Evolutionary conservation across 2,797 vertebrate species (phyloP).

Genomic region (Limosa lapponica): DNA sequence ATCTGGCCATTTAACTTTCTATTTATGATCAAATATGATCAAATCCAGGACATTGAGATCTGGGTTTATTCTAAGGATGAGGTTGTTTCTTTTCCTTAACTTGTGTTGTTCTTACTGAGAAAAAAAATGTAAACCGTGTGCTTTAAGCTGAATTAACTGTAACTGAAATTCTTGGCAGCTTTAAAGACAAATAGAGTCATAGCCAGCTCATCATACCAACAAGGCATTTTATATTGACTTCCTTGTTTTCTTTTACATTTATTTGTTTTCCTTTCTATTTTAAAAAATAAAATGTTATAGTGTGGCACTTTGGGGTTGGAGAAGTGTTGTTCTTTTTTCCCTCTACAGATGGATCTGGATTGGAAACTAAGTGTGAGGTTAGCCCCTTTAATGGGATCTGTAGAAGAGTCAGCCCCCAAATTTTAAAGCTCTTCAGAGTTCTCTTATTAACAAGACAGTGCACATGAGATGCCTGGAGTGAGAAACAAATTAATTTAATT

Average conservation of each 20-base stretch:
- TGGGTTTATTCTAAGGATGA: neutral
- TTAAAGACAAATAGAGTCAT: neutral
- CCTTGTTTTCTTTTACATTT: neutral
- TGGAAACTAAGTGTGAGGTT: neutral
- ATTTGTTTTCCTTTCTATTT: constrained; percentile 3
- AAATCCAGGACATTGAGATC: neutral
- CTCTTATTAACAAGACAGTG: neutral
- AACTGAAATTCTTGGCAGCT: constrained; percentile 16
- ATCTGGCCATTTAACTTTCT: neutral
- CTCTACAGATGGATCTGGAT: neutral
- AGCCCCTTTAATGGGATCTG: neutral
- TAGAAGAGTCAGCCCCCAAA: neutral
- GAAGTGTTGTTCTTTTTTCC: neutral
- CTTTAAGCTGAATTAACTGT: constrained; percentile 24
- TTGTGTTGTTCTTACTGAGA: neutral
- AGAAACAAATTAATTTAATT: neutral
- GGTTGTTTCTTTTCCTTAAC: neutral
- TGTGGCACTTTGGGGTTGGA: neutral
- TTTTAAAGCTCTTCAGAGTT: neutral
- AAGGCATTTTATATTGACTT: neutral
- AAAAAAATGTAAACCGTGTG: neutral
- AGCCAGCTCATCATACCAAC: neutral
- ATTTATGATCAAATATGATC: neutral
- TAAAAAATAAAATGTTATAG: neutral
- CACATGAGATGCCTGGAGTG: neutral